Evolutionary conservation across 1,140 invertebrate species (phyloP), one percentile per base, ranked within the genome.

Genomic region (Bicyclus anynana): DNA sequence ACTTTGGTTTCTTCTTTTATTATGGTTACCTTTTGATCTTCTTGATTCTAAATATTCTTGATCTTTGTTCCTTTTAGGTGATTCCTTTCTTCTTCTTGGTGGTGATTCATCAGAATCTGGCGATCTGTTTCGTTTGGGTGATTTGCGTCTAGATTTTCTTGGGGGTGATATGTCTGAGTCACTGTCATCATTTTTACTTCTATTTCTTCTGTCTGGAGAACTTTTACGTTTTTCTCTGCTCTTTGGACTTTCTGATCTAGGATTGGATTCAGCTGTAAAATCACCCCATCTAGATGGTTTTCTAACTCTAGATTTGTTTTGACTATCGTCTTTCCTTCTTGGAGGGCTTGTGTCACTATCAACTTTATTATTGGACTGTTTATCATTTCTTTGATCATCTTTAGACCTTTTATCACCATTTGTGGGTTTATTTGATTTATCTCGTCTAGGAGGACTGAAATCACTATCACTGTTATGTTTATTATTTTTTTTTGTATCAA

Each of bases 401-500:
- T n/a, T 33, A 0, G 29, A 12, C 29, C n/a, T 33, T n/a, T 33
- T 33, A 33, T 33, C 29, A 33, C 10, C 17, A 16, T 13, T 17
- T 17, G 37, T 18, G 17, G 1, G 5, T 14, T 14, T 17, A 16
- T 20, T 44, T 20, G 40, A 6, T 5, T 37, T 20, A 26, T 46
- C 14, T 48, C 20, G 59, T 51, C 65, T 56, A 1, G 56, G 66
- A 20, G 66, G 66, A 59, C 73, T 81, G 29, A 68, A 54, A 61
- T 80, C 80, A 70, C 75, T 81, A 12, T 83, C 82, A 33, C 70
- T 78, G 38, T 65, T 67, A 23, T 67, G 64, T 58, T 66, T 40
- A 3, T 65, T 46, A 38, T 59, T 69, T 27, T 65, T 69, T 48
- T 62, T 46, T 21, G 53, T 37, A 16, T 48, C 55, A 55, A 53